A percentile compares a stretch with the other conserved stretches of the same genome.
These are phyloP conservation scores for Heliconius congener DNA, from an alignment of 1,140 invertebrate genomes.

Conservation along the genomic window DNA sequence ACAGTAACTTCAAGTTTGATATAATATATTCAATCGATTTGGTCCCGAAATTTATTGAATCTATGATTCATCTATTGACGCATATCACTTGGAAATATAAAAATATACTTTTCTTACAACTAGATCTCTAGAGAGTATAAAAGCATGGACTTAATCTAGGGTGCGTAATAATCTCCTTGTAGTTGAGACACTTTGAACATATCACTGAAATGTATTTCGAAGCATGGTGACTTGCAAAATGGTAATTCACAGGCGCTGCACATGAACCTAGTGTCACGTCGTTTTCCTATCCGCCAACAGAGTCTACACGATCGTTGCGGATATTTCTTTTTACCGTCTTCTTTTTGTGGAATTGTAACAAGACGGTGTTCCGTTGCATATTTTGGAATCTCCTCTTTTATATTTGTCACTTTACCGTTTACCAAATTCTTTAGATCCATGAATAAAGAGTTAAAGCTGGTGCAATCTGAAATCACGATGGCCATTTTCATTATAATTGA, in stretches of 20 bases:
- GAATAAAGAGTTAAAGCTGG: conserved; percentile 72
- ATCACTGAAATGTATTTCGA: conserved; percentile 78
- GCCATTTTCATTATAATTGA: conserved; percentile 73
- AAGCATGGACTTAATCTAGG: conserved; percentile 44
- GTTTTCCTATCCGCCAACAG: conserved; percentile 77
- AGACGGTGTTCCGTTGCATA: conserved; percentile 67
- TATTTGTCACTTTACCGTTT: conserved; percentile 71
- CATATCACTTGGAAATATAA: conserved; percentile 50
- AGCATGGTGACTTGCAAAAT: conserved; percentile 79
- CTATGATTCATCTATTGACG: conserved; percentile 62
- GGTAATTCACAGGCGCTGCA: conserved; percentile 77
- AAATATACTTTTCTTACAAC: conserved; percentile 43
- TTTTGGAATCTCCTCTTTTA: conserved; percentile 61
- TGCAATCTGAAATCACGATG: conserved; percentile 80
- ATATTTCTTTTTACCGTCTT: conserved; percentile 81
- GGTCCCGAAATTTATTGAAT: conserved; percentile 71
- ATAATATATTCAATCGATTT: conserved; percentile 44
- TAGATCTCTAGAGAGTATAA: conserved; percentile 47
- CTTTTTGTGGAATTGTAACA: conserved; percentile 78
- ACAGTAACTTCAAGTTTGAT: conserved; percentile 21
- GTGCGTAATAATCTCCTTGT: conserved; percentile 74
- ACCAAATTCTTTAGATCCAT: conserved; percentile 78
- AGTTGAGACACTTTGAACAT: conserved; percentile 72
- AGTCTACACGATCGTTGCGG: conserved; percentile 77
- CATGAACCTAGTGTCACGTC: conserved; percentile 79